A percentile compares a stretch with the other conserved stretches of the same genome.
These are phyloP conservation scores for Noturus placidus DNA, from an alignment of 2,113 vertebrate genomes.

Conservation along the genomic window DNA sequence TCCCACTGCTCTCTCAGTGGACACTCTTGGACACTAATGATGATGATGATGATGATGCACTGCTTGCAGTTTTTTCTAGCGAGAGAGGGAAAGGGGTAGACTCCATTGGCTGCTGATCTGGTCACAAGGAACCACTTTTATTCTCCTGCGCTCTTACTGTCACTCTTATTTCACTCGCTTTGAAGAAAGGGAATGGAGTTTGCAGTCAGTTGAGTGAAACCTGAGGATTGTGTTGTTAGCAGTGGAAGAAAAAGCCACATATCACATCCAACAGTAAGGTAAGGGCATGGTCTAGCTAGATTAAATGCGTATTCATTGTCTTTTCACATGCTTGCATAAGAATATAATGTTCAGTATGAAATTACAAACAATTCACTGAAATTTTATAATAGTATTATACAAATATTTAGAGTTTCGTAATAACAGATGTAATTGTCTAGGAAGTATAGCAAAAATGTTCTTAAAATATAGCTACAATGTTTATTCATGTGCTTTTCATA, in stretches of 20 bases:
- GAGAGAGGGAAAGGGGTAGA: conserved; percentile 51
- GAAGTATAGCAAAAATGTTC: neutral
- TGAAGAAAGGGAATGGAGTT: conserved; percentile 59
- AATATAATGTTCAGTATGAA: neutral
- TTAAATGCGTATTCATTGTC: neutral
- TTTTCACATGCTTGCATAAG: neutral
- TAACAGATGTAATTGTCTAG: neutral
- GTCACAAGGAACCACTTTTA: conserved; percentile 43
- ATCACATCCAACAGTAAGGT: conserved; percentile 60
- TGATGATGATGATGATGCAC: conserved; percentile 37
- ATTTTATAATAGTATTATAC: neutral
- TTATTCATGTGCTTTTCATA: neutral
- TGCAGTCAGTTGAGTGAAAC: conserved; percentile 62
- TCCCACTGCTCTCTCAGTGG: conserved; percentile 42
- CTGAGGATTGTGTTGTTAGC: conserved; percentile 66
- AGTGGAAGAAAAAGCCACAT: conserved; percentile 47
- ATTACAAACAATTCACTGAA: neutral
- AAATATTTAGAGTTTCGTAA: neutral
- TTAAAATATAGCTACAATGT: neutral
- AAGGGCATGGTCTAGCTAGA: conserved; percentile 58
- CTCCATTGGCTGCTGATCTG: conserved; percentile 46
- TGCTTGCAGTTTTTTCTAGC: conserved; percentile 54
- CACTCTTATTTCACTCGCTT: conserved; percentile 59
- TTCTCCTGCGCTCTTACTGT: conserved; percentile 55
- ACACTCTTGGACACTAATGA: conserved; percentile 53